phyloP scores from a whole-genome alignment of 2,888 invertebrate genomes.

The Tubiluchus corallicola region DNA sequence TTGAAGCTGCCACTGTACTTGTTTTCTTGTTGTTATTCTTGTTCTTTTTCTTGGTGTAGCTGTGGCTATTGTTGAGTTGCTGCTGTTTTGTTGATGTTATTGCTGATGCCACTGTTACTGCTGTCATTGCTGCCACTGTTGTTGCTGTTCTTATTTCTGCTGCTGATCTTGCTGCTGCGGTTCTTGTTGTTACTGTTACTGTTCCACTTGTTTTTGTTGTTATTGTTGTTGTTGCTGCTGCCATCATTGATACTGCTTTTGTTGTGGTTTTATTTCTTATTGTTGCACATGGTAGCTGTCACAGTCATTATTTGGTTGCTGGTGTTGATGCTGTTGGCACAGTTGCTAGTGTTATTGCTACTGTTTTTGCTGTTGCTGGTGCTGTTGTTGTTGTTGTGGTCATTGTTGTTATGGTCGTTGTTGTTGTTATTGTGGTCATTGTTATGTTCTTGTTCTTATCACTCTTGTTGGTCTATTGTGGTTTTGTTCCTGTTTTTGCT shows the following conservation, averaged over 20 bases:
- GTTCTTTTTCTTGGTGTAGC: slow-evolving; percentile 6
- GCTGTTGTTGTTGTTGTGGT: slow-evolving; percentile 4
- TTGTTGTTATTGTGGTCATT: too few species aligned
- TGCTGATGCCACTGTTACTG: slow-evolving; percentile 8
- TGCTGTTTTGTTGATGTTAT: slow-evolving; percentile 8
- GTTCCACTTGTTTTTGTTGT: slow-evolving; percentile 6
- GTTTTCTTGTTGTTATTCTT: background rate
- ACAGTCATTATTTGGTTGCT: background rate
- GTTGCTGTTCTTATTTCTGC: slow-evolving; percentile 7
- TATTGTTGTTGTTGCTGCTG: slow-evolving; percentile 7
- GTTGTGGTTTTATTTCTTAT: background rate
- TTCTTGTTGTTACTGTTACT: slow-evolving; percentile 7
- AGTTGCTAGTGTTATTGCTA: too few species aligned
- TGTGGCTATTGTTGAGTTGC: slow-evolving; percentile 9
- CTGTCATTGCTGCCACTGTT: slow-evolving; percentile 6
- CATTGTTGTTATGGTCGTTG: slow-evolving; percentile 7
- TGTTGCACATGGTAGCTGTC: slow-evolving; percentile 6
- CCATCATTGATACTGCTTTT: background rate
- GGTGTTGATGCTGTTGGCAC: slow-evolving; percentile 7
- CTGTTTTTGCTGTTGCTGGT: too few species aligned
- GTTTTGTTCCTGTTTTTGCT: too few species aligned
- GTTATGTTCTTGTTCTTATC: too few species aligned
- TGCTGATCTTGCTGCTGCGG: slow-evolving; percentile 6
- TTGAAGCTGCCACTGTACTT: too few species aligned
- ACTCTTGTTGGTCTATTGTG: too few species aligned